Evolutionary conservation across 2,888 invertebrate species (phyloP).

Genomic region (Piscicola geometra): DNA sequence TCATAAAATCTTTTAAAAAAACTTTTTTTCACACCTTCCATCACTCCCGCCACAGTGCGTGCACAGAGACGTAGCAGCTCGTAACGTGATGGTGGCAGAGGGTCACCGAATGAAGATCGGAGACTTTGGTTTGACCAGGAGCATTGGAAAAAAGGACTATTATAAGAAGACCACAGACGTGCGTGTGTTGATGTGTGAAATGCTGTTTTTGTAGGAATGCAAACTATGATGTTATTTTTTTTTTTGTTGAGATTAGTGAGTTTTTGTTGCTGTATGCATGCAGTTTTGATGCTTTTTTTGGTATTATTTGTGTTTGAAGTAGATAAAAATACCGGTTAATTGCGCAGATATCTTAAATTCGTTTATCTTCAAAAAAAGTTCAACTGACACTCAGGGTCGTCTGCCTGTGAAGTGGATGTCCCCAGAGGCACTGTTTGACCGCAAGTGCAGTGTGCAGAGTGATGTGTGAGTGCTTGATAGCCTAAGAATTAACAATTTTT

Average conservation of each 20-base stretch:
- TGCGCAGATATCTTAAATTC: too few species aligned
- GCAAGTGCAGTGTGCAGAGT: slow-evolving; percentile 72
- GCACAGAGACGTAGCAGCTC: slow-evolving; percentile 91
- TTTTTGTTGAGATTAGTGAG: too few species aligned
- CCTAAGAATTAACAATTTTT: too few species aligned
- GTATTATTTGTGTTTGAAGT: too few species aligned
- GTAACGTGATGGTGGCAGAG: slow-evolving; percentile 91
- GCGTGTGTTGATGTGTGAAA: slow-evolving; percentile 42
- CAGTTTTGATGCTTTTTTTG: too few species aligned
- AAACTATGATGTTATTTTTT: too few species aligned
- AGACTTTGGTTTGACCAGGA: slow-evolving; percentile 93
- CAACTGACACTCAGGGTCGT: slow-evolving; percentile 63
- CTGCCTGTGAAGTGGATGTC: slow-evolving; percentile 99
- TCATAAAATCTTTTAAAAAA: too few species aligned
- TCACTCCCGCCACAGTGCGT: slow-evolving; percentile 68
- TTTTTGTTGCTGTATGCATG: too few species aligned
- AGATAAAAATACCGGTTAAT: too few species aligned
- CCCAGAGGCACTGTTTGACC: slow-evolving; percentile 89
- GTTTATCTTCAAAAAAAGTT: neutral
- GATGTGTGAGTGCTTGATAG: slow-evolving; percentile 67
- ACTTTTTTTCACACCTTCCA: neutral
- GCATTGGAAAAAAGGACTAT: slow-evolving; percentile 81
- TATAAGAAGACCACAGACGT: slow-evolving; percentile 90
- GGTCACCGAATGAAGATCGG: slow-evolving; percentile 92
- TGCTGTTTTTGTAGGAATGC: neutral